Evolutionary conservation across 2,888 invertebrate genomes (phyloP).

Genomic region (Arrhopalites spinosus): DNA sequence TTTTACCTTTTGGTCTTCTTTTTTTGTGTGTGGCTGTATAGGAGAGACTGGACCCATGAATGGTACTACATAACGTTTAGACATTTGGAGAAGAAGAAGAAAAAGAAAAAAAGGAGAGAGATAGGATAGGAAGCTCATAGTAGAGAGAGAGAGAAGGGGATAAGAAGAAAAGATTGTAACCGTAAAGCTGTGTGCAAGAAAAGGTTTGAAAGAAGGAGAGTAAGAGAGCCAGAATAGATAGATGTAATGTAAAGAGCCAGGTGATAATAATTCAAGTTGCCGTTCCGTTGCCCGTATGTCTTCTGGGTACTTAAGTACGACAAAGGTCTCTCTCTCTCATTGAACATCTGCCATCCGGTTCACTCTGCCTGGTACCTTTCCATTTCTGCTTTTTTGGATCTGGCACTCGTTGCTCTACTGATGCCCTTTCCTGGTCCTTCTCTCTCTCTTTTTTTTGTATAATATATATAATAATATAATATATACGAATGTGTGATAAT

Average conservation of each 20-base stretch:
- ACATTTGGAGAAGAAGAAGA: too few species aligned
- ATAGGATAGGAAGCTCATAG: not conserved
- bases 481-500: constrained; percentile 2
- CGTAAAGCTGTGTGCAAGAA: not conserved
- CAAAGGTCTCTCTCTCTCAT: constrained; percentile 30
- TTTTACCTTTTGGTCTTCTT: not conserved
- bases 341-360: constrained; percentile 39
- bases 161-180: constrained; percentile 1
- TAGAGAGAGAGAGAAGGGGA: not conserved
- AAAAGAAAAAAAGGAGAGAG: too few species aligned
- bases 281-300: constrained; percentile 30
- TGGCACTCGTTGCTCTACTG: not conserved
- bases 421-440: not conserved
- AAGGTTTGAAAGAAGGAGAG: not conserved
- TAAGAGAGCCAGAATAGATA: not conserved
- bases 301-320: constrained; percentile 34
- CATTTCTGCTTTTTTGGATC: not conserved
- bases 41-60: too few species aligned
- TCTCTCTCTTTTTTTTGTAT: not conserved
- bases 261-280: constrained; percentile 38
- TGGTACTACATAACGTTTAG: too few species aligned
- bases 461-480: not conserved
- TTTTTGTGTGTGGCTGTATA: too few species aligned
- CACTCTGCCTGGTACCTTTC: constrained; percentile 1
- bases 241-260: constrained; percentile 3